phyloP scores from a whole-genome alignment of 2,113 vertebrate species.

The Cyphomyrus discorhynchus region DNA sequence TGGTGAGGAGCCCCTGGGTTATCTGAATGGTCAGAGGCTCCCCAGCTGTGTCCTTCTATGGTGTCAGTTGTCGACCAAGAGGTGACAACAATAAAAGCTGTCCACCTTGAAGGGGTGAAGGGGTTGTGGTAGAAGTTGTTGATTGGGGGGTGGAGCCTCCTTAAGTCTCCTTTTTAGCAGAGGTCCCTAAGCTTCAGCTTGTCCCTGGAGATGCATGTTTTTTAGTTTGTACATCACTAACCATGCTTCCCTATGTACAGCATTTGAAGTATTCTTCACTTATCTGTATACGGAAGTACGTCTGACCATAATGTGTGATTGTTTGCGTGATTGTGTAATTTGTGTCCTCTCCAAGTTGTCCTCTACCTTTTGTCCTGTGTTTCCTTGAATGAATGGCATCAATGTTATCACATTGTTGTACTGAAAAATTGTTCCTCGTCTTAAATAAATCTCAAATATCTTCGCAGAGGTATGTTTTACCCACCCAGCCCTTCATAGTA shows the following conservation, averaged over 20 bases:
- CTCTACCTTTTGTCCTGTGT: background rate
- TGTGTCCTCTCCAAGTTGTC: background rate
- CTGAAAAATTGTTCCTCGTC: background rate
- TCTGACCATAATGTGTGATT: background rate
- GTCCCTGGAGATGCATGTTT: background rate
- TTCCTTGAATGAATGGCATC: background rate
- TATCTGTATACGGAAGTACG: background rate
- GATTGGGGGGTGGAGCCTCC: background rate
- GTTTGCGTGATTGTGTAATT: background rate
- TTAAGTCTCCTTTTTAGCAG: background rate
- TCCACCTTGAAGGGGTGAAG: background rate
- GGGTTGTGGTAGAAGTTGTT: background rate
- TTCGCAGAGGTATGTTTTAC: background rate
- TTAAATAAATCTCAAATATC: background rate
- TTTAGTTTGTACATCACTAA: background rate
- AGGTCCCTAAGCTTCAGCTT: background rate
- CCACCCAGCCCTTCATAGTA: background rate
- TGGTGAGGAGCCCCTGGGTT: background rate
- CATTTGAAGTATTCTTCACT: background rate
- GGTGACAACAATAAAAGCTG: background rate
- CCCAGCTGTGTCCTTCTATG: background rate
- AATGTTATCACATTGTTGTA: background rate
- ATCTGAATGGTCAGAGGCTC: background rate
- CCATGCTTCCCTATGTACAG: background rate
- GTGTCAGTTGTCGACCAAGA: background rate